Conservation (phyloP, 30 jellyfish, hydroid and myxozoan genomes). For the Sanderia malayensis region DNA sequence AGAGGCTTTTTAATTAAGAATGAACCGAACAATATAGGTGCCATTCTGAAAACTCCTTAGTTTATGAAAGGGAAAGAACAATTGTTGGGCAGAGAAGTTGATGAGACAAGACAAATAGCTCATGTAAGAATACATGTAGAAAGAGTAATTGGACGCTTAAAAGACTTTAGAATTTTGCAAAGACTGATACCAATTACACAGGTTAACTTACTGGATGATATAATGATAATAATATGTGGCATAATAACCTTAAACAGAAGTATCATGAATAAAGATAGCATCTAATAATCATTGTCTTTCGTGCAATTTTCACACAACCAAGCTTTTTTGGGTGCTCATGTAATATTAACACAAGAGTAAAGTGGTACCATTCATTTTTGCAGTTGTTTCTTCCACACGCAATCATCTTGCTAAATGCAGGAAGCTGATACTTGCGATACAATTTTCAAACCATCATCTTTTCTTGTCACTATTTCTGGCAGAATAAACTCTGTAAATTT, state of each 20-base stretch:
- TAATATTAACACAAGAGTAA: slow-evolving; percentile 23
- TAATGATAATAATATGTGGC: slow-evolving; percentile 42
- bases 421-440: slow-evolving; percentile 22
- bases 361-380: slow-evolving; percentile 35
- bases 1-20: slow-evolving; percentile 60
- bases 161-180: slow-evolving; percentile 44
- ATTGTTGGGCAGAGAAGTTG: slow-evolving; percentile 57
- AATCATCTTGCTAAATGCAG: slow-evolving; percentile 26
- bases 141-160: slow-evolving; percentile 60
- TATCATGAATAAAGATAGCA: slow-evolving; percentile 19
- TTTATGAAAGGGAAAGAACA: slow-evolving; percentile 71
- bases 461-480: slow-evolving; percentile 4
- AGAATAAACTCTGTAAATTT: neutral
- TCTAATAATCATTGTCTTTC: neutral
- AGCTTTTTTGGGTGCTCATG: slow-evolving; percentile 26
- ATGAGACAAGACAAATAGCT: slow-evolving; percentile 48
- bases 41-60: slow-evolving; percentile 37
- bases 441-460: slow-evolving; percentile 5
- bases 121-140: slow-evolving; percentile 74
- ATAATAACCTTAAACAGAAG: slow-evolving; percentile 37
- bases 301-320: slow-evolving; percentile 30
- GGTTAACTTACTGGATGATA: slow-evolving; percentile 53
- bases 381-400: slow-evolving; percentile 20
- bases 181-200: slow-evolving; percentile 46
- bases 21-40: slow-evolving; percentile 64